Percentiles rank a stretch among this genome's conserved stretches.
Conservation (phyloP, 2,888 invertebrate genomes). For the Caenorhabditis sp. region DNA sequence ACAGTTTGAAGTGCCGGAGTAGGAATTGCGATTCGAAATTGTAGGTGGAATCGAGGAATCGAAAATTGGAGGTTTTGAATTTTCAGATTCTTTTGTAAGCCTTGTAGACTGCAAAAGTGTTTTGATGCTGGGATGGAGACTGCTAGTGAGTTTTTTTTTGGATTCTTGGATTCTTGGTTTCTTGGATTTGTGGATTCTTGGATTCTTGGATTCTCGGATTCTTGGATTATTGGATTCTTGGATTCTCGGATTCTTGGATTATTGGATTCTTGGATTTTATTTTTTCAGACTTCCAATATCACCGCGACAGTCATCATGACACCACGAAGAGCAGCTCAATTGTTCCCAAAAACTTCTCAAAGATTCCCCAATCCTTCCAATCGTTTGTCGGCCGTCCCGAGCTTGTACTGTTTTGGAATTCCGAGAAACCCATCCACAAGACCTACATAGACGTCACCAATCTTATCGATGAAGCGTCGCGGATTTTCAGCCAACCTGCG, state of each 20-base stretch:
- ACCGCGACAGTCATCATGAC: slow-evolving; percentile 35
- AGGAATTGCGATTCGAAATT: slow-evolving; percentile 8
- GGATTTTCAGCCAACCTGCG: slow-evolving; percentile 1
- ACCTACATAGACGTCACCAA: slow-evolving; percentile 21
- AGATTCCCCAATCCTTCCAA: slow-evolving; percentile 3
- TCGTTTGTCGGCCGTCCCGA: slow-evolving; percentile 13
- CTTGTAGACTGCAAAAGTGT: slow-evolving; percentile 57
- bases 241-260: neutral
- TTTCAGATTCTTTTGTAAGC: slow-evolving; percentile 50
- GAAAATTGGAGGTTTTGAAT: neutral
- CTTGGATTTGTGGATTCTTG: no score
- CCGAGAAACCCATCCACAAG: neutral
- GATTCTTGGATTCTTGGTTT: neutral
- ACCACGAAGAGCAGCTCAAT: neutral
- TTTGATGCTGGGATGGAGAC: slow-evolving; percentile 53
- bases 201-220: neutral
- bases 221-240: neutral
- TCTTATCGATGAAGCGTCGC: slow-evolving; percentile 14
- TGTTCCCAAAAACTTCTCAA: neutral
- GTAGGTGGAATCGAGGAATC: no score
- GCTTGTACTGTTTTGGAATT: slow-evolving; percentile 21
- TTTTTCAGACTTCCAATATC: slow-evolving; percentile 47
- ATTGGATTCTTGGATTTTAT: neutral
- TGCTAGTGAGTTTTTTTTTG: slow-evolving; percentile 36
- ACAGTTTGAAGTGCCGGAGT: slow-evolving; percentile 15